These are phyloP conservation scores for Aricia artaxerxes DNA, from an alignment of 2,888 invertebrate species.

Conservation along the genomic window DNA sequence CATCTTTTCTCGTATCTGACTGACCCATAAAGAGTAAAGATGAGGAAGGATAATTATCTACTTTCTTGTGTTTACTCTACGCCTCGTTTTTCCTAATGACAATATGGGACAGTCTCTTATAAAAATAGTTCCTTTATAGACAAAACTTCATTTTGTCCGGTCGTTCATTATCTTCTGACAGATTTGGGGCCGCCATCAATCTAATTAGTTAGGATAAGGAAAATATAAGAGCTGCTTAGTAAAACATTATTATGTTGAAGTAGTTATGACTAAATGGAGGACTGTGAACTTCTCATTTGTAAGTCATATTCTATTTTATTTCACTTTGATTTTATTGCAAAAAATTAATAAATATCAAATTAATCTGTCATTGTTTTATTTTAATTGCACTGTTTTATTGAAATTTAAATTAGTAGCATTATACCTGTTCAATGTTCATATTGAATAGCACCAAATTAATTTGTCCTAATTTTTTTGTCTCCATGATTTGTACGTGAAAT, in stretches of 20 bases:
- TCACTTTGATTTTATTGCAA: too few species aligned
- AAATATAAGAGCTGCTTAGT: slow-evolving; percentile 43
- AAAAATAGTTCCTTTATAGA: slow-evolving; percentile 48
- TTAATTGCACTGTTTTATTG: too few species aligned
- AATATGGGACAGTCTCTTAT: slow-evolving; percentile 40
- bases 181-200: slow-evolving; percentile 67
- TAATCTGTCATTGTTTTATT: too few species aligned
- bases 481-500: background rate
- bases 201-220: slow-evolving; percentile 65
- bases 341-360: too few species aligned
- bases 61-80: background rate
- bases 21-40: background rate
- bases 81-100: slow-evolving; percentile 35
- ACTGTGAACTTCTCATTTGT: background rate
- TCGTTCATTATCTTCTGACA: slow-evolving; percentile 71
- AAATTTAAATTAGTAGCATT: too few species aligned
- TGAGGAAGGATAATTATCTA: background rate
- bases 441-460: too few species aligned
- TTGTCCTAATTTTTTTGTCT: too few species aligned
- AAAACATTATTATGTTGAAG: background rate
- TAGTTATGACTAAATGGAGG: background rate
- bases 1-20: background rate
- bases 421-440: too few species aligned
- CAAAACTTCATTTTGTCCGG: slow-evolving; percentile 57
- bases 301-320: background rate